Conservation (phyloP, 2,888 invertebrate species). For the Cerceris ruficornis region DNA sequence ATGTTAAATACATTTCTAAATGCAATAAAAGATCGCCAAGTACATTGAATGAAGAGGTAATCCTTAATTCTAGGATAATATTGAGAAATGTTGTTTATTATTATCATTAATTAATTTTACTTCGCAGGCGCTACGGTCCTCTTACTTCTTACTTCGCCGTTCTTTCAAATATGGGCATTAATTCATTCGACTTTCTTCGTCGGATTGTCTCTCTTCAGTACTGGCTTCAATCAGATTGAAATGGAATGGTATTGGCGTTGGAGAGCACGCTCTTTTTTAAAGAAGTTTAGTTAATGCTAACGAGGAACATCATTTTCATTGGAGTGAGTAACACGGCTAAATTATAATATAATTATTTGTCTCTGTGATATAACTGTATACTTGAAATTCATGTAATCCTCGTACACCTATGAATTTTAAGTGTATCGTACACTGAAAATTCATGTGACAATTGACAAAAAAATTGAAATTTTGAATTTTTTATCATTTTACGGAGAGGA, state of each 20-base stretch:
- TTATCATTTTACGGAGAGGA: too few relatives aligned
- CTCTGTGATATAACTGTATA: conserved; percentile 67
- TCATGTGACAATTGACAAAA: background rate
- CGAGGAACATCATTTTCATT: conserved; percentile 4
- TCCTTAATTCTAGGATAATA: too few relatives aligned
- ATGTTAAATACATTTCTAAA: too few relatives aligned
- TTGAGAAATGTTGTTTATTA: too few relatives aligned
- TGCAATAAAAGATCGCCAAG: too few relatives aligned
- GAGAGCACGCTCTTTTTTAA: conserved; percentile 51
- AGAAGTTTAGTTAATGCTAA: conserved; percentile 53
- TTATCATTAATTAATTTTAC: background rate
- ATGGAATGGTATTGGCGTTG: conserved; percentile 78
- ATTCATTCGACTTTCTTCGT: conserved; percentile 73
- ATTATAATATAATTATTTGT: conserved; percentile 55
- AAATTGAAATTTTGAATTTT: background rate
- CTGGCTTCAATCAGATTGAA: conserved; percentile 78
- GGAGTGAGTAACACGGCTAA: conserved; percentile 18
- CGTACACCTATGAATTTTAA: conserved; percentile 27
- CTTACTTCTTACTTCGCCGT: conserved; percentile 74
- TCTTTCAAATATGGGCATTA: conserved; percentile 77
- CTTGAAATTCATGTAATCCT: conserved; percentile 25
- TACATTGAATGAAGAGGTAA: too few relatives aligned
- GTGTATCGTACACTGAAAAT: conserved; percentile 8
- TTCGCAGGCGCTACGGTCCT: conserved; percentile 69
- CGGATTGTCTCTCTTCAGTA: conserved; percentile 73